Base-by-base conservation (phyloP, 2,113 vertebrate species). In the Oreochromis tanganicae region DNA sequence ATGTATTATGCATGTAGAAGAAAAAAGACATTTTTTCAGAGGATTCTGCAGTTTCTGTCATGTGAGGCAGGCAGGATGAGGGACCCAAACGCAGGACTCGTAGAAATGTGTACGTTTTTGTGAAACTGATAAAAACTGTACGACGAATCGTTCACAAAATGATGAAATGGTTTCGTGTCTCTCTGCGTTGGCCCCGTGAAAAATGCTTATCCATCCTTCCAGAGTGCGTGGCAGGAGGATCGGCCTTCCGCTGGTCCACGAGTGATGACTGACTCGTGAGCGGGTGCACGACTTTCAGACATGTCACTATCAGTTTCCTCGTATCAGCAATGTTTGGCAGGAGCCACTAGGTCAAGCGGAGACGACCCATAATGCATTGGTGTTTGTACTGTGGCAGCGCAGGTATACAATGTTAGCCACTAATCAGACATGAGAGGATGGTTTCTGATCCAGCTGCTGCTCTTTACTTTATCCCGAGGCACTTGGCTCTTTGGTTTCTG, bases 311-410 rank as follows among this genome's bases (percentile, higher is more conserved):
- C 83, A 86, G 36, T 85, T 75, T 68, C 63, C 83, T 79, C 79
- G 19, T 48, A 68, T 59, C 14, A 16, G 55, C 87, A 87, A 89
- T 87, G 89, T 92, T 87, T 89, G 81, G 73, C 43, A 85, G 41
- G 21, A 61, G 41, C 50, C 16, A 4, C 87, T 91, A 92, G 85
- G 85, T 11, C 2, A 46, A 1, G 83, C 81, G n/a, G 46, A 16
- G 32, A 82, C 59, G 52, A 71, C 82, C 85, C 81, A 88, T 79
- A 84, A 86, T 91, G 75, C 87, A 89, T 85, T 32, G 82, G 87
- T 56, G 75, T 86, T 86, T 84, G 83, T 59, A 50, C 38, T 82
- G 50, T 61, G 75, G 63, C 61, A 43, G 79, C 19, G 11, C 63
- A 68, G 63, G 36, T 68, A 68, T 68, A 68, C 2, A 2, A 41